Base-by-base conservation (phyloP, 35 echinoderm and acorn worm genomes). In the Stichopus chloronotus region DNA sequence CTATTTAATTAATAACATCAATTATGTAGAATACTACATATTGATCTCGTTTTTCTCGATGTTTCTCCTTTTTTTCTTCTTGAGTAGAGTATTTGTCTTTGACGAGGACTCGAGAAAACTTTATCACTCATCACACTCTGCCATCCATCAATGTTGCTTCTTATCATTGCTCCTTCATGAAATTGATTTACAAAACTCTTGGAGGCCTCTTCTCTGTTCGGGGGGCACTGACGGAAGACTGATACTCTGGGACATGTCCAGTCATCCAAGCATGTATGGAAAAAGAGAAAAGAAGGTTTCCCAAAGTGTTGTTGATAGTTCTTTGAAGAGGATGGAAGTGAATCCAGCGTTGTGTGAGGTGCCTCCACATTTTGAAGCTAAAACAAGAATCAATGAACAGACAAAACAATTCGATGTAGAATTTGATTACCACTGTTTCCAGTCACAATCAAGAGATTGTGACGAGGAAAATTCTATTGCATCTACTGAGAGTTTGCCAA, bases 201-300 rank as follows among this genome's bases (percentile, higher is more conserved):
- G 7, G 11, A 7, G n/a, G 52, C 92, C 92, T 24, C 30, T 93
- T 5, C 84, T 93, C 12, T 86, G 82, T 17, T 58, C 82, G 69
- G 92, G 78, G 63, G 83, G 83, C 14, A 93, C 92, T 57, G 84
- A 93, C 77, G 92, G 92, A 57, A 87, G 52, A 76, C 53, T 93
- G 56, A 81, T 53, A 4, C 86, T 93, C 14, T 93, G 92, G 92
- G 92, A 88, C 55, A 93, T 93, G 61, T 63, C 59, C 52, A 14
- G 13, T 17, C 22, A 56, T 23, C 6, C n/a, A 2, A n/a, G 22
- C 69, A n/a, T 20, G 19, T 6, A 74, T 65, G 57, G 25, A 78
- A 76, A 76, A 65, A 68, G 5, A 16, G 55, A 63, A 55, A 53
- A 53, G 74, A 12, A 92, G 21, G 77, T 22, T 9, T 58, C 56